Percentiles rank a stretch among this genome's conserved stretches.
phyloP scores from a whole-genome alignment of 2,797 vertebrate species.

The Urosaurus nigricauda region DNA sequence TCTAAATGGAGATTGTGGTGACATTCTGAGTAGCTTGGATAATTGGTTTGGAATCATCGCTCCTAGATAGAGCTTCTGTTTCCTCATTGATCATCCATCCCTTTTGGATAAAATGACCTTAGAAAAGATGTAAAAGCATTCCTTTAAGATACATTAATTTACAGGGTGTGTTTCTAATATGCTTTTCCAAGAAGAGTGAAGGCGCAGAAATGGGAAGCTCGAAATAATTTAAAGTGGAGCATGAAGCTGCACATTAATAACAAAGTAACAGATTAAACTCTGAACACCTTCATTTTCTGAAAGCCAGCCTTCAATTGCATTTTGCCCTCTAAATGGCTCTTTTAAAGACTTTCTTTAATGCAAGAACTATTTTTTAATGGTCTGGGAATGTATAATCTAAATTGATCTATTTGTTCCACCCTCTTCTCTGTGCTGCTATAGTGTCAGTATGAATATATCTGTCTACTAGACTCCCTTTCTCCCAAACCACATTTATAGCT shows the following conservation, averaged over 20 bases:
- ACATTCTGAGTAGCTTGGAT: neutral
- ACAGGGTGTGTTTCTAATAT: conserved; percentile 4
- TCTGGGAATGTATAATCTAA: neutral
- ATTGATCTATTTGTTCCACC: neutral
- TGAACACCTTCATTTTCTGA: conserved; percentile 29
- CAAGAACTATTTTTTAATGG: neutral
- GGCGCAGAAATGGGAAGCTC: neutral
- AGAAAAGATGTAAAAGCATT: neutral
- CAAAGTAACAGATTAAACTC: conserved; percentile 47
- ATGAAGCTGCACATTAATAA: conserved; percentile 32
- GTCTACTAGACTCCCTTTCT: no score
- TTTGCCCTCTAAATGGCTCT: neutral
- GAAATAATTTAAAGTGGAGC: conserved; percentile 15
- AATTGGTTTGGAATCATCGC: neutral
- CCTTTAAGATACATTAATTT: conserved; percentile 22
- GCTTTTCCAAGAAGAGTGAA: conserved; percentile 1
- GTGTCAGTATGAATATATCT: neutral
- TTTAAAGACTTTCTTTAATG: neutral
- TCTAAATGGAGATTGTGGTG: neutral
- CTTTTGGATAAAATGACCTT: neutral
- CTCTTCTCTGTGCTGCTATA: neutral
- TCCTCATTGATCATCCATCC: neutral
- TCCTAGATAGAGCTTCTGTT: no score
- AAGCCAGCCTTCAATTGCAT: conserved; percentile 6
- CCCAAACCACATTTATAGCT: neutral